A percentile compares a stretch with the other conserved stretches of the same genome.
These are phyloP conservation scores for Sebastes steindachneri DNA, from an alignment of 2,797 vertebrate genomes.

Conservation along the genomic window DNA sequence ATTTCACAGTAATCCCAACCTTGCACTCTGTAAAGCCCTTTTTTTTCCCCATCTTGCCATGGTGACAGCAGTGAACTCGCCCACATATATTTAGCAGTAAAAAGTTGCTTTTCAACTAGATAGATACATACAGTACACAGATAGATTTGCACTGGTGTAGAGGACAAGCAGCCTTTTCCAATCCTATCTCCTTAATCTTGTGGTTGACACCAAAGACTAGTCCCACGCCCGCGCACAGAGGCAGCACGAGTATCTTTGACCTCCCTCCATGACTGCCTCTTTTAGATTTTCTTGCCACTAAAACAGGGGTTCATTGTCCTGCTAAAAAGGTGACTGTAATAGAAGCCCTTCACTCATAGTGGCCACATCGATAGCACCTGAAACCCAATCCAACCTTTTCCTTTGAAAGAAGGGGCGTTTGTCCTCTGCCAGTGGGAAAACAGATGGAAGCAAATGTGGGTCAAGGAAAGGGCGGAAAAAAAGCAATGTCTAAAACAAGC, in stretches of 20 bases:
- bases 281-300: constrained; percentile 43
- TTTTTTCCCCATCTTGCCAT: not conserved
- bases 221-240: constrained; percentile 62
- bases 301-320: constrained; percentile 80
- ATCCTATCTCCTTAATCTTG: constrained; percentile 27
- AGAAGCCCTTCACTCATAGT: constrained; percentile 64
- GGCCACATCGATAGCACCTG: constrained; percentile 67
- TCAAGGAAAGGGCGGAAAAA: constrained; percentile 50
- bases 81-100: constrained; percentile 1
- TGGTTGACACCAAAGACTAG: constrained; percentile 34
- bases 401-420: constrained; percentile 66
- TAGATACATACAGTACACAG: not conserved
- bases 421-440: constrained; percentile 71
- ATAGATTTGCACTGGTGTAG: not conserved
- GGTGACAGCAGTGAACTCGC: not conserved
- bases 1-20: constrained; percentile 43
- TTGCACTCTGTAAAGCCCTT: not conserved
- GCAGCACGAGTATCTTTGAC: constrained; percentile 60
- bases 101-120: constrained; percentile 3
- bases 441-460: constrained; percentile 64
- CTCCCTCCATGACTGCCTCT: constrained; percentile 42
- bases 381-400: constrained; percentile 74
- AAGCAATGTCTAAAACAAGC: constrained; percentile 23
- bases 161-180: constrained; percentile 2
- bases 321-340: constrained; percentile 73